These are phyloP conservation scores for Zoanthus gigantus DNA, from an alignment of 92 coral and sea anemone genomes.

Conservation along the genomic window DNA sequence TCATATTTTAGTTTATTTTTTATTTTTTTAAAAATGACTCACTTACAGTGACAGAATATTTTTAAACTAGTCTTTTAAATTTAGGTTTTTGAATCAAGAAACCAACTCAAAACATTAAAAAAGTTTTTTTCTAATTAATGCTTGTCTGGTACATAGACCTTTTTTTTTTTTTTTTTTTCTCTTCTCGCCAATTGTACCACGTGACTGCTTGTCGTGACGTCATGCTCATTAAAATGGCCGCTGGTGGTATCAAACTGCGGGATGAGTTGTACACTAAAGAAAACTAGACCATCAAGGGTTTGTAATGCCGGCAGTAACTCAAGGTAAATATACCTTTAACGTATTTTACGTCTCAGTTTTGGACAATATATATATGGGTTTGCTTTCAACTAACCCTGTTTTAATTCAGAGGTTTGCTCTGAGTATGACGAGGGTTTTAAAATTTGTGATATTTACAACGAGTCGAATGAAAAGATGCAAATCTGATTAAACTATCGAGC, in stretches of 20 bases:
- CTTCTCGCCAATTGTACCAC: not conserved
- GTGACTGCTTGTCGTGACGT: conserved; percentile 60
- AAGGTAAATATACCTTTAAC: conserved; percentile 79
- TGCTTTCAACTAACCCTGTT: not conserved
- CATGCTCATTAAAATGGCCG: conserved; percentile 52
- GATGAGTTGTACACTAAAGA: conserved; percentile 62
- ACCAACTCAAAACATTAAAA: too few relatives aligned
- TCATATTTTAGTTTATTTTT: conserved; percentile 16
- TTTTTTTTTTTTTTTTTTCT: not conserved
- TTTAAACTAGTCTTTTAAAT: too few relatives aligned
- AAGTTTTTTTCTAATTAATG: too few relatives aligned
- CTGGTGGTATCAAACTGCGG: conserved; percentile 40
- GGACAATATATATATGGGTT: not conserved
- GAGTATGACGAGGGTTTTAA: conserved; percentile 5
- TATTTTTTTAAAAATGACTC: not conserved
- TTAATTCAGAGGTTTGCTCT: conserved; percentile 25
- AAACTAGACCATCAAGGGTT: conserved; percentile 57
- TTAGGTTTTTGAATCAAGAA: too few relatives aligned
- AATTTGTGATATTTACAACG: conserved; percentile 30
- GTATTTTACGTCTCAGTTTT: conserved; percentile 23
- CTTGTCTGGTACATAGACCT: too few relatives aligned
- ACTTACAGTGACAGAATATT: too few relatives aligned
- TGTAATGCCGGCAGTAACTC: conserved; percentile 99
- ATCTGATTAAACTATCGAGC: not conserved
- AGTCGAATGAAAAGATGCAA: not conserved